Base-by-base conservation (phyloP, 1,140 invertebrate genomes). In the Heliconius eleuchia region DNA sequence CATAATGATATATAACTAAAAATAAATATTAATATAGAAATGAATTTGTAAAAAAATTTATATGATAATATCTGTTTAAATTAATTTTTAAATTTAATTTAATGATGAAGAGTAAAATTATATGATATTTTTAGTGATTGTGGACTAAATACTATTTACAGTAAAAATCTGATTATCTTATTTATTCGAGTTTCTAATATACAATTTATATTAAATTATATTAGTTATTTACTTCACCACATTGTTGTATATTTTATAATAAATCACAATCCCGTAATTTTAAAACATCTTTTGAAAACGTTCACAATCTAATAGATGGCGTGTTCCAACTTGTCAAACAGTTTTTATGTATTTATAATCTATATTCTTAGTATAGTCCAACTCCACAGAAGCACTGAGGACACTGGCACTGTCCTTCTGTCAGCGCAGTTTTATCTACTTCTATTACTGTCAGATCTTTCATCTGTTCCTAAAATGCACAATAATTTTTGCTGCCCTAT, bases 391-490 rank as follows among this genome's bases (percentile, higher is more conserved):
- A n/a, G 55, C n/a, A 27, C 55, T 57, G 55, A 57, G 55, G 5
- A 23, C n/a, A 23, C 55, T 57, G 55, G 55, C 55, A 57, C 55
- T 57, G n/a, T 57, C 23, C 27, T 66, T 70, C 74, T 76, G 74
- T 76, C 74, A 76, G 39, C 60, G 60, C 27, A 42, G 19, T 76
- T 76, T 78, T 42, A 73, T n/a, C 71, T 73, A 74, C 39, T 73
- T n/a, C 71, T 73, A 74, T 27, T 73, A 74, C 77, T 79, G 77
- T 79, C 77, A 79, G 55, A 70, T 74, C 77, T 74, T 74, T 66
- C 39, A 77, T 73, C 52, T 77, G 75, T 60, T 77, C 75, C 37
- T 72, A 80, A 80, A 80, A 80, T 80, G 79, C 75, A 77, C 79
- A 80, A 74, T 74, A 71, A 50, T 76, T 73, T 52, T 73, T 77